Base-by-base conservation (phyloP, 2,113 vertebrate species). In the Dascyllus trimaculatus region DNA sequence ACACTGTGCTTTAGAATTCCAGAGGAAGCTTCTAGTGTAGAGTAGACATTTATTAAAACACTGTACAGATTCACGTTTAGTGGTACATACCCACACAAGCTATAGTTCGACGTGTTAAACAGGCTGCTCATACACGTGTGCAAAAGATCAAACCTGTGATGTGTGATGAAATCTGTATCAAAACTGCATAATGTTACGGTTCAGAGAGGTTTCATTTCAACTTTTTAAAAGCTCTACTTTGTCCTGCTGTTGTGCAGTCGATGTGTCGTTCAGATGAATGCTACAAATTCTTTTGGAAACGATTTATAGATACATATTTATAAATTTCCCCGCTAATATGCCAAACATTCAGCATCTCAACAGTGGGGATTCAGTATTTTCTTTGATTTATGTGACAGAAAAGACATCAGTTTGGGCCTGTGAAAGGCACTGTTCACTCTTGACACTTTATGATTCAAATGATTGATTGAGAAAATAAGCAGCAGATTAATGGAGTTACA, bases 1-100 rank as follows among this genome's bases (percentile, higher is more conserved):
- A 66, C 26, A 21, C 69, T 52, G 38, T 63, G 72, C 78, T 85
- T 69, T 65, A 9, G 71, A 76, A 78, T 73, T 75, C 60, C 68
- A 71, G 56, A 15, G 17, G 21, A 64, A 62, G 67, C 43, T 56
- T 64, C 62, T 15, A 56, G 48, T 35, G 58, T 43, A 51, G 26
- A 26, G n/a, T 40, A 38, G 69, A 75, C 43, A 46, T 80, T 75
- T 35, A 75, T 67, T 71, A 18, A 43, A 76, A 40, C 58, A 70
- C 52, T 85, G 75, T 78, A 2, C 54, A 67, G 72, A 60, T 75
- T 52, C 45, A n/a, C 49, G 24, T 63, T 79, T 35, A 32, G 21
- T 49, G 25, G 26, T 60, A 49, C 65, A 71, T 21, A 52, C 17
- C 32, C 18, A 19, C 48, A 70, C 45, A 66, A 29, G 3, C 26